These are phyloP conservation scores for Rhingia rostrata DNA, from an alignment of 2,888 invertebrate genomes.

Conservation along the genomic window DNA sequence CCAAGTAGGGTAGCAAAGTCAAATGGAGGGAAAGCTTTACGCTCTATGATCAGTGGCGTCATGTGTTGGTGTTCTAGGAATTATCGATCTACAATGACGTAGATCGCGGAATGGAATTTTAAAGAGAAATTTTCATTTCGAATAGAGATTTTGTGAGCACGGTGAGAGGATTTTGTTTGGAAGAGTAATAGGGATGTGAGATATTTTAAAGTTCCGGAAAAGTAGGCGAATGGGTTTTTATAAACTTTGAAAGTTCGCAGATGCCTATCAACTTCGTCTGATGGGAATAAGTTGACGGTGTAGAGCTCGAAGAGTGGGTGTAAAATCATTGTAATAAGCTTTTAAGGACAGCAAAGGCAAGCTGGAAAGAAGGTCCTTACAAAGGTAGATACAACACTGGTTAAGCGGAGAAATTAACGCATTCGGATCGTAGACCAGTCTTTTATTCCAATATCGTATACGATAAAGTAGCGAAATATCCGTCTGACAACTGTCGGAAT, in stretches of 20 bases:
- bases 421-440: too few species aligned
- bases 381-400: too few species aligned
- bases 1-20: slow-evolving; percentile 56
- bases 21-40: slow-evolving; percentile 27
- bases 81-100: slow-evolving; percentile 17
- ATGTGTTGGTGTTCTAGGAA: background rate
- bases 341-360: too few species aligned
- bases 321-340: too few species aligned
- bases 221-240: background rate
- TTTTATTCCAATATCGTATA: too few species aligned
- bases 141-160: background rate
- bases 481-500: too few species aligned
- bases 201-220: background rate
- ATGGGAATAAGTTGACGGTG: too few species aligned
- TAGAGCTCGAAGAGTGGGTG: too few species aligned
- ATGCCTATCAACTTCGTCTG: background rate
- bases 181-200: background rate
- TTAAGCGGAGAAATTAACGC: too few species aligned
- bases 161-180: background rate
- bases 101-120: background rate
- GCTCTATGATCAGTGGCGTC: slow-evolving; percentile 12
- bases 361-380: too few species aligned
- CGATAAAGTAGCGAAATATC: too few species aligned
- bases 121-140: background rate
- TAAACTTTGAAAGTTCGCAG: background rate